A percentile compares a stretch with the other conserved stretches of the same genome.
Conservation (phyloP, 2,888 invertebrate species). For the Nomada fabriciana region DNA sequence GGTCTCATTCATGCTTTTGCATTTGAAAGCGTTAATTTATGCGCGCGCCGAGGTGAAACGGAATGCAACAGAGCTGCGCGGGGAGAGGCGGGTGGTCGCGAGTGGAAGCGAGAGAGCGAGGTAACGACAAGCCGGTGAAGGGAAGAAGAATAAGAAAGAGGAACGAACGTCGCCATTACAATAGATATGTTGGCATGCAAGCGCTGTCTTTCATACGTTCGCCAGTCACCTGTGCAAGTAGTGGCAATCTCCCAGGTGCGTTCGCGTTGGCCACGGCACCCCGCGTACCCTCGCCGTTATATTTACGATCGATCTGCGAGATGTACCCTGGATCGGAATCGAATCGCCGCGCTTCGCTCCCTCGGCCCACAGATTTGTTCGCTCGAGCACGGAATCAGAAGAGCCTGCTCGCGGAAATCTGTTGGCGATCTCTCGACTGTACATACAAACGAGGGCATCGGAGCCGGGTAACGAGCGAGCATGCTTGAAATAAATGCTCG, state of each 20-base stretch:
- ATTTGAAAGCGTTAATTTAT: slow-evolving; percentile 86
- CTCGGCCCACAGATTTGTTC: too few species aligned
- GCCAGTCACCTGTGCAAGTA: slow-evolving; percentile 34
- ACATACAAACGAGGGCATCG: not conserved
- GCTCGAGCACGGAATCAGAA: too few species aligned
- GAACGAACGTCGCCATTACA: slow-evolving; percentile 77
- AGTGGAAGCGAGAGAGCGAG: slow-evolving; percentile 21
- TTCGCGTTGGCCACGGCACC: not conserved
- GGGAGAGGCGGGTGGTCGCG: not conserved
- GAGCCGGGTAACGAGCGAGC: not conserved
- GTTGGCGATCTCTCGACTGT: not conserved
- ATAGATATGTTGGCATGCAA: slow-evolving; percentile 80
- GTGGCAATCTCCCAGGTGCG: slow-evolving; percentile 50
- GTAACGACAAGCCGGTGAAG: slow-evolving; percentile 24
- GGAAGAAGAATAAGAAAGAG: slow-evolving; percentile 65
- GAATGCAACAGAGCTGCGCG: slow-evolving; percentile 56
- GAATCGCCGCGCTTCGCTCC: too few species aligned
- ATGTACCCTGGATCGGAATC: too few species aligned
- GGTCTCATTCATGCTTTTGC: slow-evolving; percentile 88
- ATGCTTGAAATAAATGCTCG: slow-evolving; percentile 28
- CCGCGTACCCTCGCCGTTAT: not conserved
- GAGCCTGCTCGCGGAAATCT: not conserved
- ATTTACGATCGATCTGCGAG: too few species aligned
- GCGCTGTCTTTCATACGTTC: slow-evolving; percentile 76
- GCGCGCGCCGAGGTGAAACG: slow-evolving; percentile 74